Conservation (phyloP, 1,140 invertebrate genomes). For the Anastrepha obliqua region DNA sequence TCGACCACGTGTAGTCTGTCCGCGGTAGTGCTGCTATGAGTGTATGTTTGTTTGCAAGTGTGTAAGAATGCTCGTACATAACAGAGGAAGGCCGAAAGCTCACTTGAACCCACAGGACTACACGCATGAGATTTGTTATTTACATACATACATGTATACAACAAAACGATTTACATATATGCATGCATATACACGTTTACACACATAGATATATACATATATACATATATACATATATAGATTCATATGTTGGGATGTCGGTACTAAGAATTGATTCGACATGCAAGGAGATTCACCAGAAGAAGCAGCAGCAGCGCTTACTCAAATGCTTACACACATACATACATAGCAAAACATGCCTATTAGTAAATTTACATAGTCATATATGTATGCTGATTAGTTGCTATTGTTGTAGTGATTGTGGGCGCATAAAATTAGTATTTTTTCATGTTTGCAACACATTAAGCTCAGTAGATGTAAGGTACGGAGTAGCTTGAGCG, state of each 20-base stretch:
- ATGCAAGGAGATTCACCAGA: background rate
- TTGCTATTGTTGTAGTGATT: background rate
- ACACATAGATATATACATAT: background rate
- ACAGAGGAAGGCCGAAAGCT: background rate
- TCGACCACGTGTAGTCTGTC: background rate
- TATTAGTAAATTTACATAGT: slow-evolving; percentile 33
- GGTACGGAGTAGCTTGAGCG: background rate
- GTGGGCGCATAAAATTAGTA: slow-evolving; percentile 45
- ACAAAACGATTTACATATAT: background rate
- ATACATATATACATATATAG: background rate
- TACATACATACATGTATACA: background rate
- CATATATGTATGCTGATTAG: slow-evolving; percentile 39
- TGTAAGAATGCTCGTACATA: background rate
- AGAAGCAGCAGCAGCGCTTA: background rate
- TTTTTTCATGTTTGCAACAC: slow-evolving; percentile 49
- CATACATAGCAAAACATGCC: background rate
- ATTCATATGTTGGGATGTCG: background rate
- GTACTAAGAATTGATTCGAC: slow-evolving; percentile 2
- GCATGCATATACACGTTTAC: background rate
- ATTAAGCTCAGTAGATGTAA: slow-evolving; percentile 33
- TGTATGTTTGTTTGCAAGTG: background rate
- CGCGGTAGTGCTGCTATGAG: background rate
- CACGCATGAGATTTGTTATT: slow-evolving; percentile 10
- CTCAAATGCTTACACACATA: background rate
- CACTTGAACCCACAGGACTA: slow-evolving; percentile 2